Base-by-base conservation (phyloP, 2,797 vertebrate genomes). In the Pipistrellus nathusii region DNA sequence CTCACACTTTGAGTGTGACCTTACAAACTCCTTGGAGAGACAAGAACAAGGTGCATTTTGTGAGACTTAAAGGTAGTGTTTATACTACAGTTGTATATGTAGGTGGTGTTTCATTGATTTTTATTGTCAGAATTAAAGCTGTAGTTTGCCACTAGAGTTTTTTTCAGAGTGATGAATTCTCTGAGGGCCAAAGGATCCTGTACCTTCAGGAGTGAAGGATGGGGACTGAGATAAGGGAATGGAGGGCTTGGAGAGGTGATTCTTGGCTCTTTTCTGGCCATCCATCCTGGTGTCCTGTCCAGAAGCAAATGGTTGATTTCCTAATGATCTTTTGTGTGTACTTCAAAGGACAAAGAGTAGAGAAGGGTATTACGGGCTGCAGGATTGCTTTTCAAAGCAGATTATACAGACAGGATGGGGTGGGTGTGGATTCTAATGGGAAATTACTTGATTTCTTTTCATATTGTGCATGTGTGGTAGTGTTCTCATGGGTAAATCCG, bases 281-380 rank as follows among this genome's bases (percentile, higher is more conserved):
- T 76, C 46, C 18, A 62, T 84, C 25, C 17, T 76, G 32, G 59
- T 64, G 8, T 23, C 8, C 25, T 48, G 21, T 73, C 14, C 59
- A 81, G 90, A 95, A 83, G 72, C 66, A 95, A 94, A 76, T 35
- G 21, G 12, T 12, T 68, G 30, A 84, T 81, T 81, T 82, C 38
- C 46, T 64, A 73, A 9, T 46, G 11, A 88, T 51, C 41, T 85
- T 92, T 76, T 73, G 20, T 71, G 30, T 57, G 12, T 21, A 75
- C 66, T 32, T 80, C 57, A 53, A 88, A 95, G 57, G 44, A 80
- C 46, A 72, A 32, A 81, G 44, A 72, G 32, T 69, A 64, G 10
- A 48, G 38, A 83, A 77, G 21, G 25, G 6, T 59, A 18, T 92
- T 72, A 53, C 12, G 21, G 21, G 46, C 17, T 38, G 8, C 53